phyloP scores from a whole-genome alignment of 2,797 vertebrate species.

The Lemur catta region DNA sequence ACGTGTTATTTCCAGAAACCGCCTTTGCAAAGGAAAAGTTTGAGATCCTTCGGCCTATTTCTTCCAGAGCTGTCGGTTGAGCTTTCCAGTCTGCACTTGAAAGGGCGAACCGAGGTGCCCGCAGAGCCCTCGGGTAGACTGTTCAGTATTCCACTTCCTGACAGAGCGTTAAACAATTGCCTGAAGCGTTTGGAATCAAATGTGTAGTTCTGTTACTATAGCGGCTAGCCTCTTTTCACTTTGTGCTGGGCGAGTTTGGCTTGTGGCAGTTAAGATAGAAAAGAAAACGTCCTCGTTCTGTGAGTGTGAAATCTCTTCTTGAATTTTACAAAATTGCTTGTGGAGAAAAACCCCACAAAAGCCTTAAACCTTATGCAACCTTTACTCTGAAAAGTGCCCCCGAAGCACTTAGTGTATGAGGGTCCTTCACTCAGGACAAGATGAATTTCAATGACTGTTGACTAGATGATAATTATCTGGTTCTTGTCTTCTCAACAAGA shows the following conservation, averaged over 20 bases:
- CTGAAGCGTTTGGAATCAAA: conserved; percentile 60
- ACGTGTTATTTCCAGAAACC: not conserved
- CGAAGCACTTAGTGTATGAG: conserved; percentile 52
- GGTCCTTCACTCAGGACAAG: conserved; percentile 58
- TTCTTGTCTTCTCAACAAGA: conserved; percentile 64
- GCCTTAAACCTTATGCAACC: conserved; percentile 41
- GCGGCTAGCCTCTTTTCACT: not conserved
- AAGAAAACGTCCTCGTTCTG: not conserved
- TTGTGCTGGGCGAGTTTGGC: conserved; percentile 11
- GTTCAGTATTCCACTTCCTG: conserved; percentile 9
- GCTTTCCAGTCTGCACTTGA: not conserved
- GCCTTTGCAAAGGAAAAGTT: conserved; percentile 75
- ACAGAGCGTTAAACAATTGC: conserved; percentile 18
- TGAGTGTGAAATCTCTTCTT: conserved; percentile 41
- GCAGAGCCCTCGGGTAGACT: not conserved
- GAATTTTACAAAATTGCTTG: conserved; percentile 54
- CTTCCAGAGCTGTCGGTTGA: conserved; percentile 14
- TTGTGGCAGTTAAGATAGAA: not conserved
- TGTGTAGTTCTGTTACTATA: conserved; percentile 48
- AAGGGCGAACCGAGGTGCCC: not conserved
- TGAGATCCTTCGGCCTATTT: conserved; percentile 58
- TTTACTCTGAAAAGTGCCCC: conserved; percentile 40
- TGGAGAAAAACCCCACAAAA: not conserved
- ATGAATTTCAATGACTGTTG: conserved; percentile 80
- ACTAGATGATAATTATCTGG: conserved; percentile 78